phyloP scores from a whole-genome alignment of 2,797 vertebrate species.

The Chelonia mydas region DNA sequence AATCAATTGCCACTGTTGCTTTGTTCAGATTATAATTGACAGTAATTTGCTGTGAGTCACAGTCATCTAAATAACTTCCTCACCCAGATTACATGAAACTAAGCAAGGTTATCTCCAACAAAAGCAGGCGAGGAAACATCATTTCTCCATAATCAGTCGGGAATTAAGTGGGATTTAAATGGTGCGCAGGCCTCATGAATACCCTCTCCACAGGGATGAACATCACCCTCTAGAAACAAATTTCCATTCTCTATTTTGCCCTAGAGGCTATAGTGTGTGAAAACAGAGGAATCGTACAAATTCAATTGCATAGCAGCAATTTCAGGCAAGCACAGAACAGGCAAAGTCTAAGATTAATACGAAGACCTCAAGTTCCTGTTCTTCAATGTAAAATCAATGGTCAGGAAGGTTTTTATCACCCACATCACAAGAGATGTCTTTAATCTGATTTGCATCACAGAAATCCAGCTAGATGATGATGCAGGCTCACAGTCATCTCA shows the following conservation, averaged over 20 bases:
- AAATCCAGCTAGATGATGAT: not conserved
- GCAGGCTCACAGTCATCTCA: not conserved
- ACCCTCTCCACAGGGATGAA: not conserved
- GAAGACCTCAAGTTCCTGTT: not conserved
- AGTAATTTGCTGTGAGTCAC: not conserved
- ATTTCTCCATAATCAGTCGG: not conserved
- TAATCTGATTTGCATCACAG: not conserved
- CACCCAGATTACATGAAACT: not conserved
- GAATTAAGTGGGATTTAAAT: not conserved
- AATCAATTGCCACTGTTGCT: not conserved
- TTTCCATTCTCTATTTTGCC: not conserved
- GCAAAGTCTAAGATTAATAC: not conserved
- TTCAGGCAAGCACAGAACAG: not conserved
- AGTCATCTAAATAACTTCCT: not conserved
- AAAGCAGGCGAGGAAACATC: not conserved
- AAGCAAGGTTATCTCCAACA: not conserved
- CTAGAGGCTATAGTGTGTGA: not conserved
- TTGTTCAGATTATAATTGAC: constrained; percentile 1
- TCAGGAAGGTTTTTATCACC: not conserved
- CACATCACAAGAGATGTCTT: not conserved
- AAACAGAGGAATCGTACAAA: not conserved
- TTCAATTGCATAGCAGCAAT: not conserved
- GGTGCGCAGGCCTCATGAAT: not conserved
- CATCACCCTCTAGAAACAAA: not conserved
- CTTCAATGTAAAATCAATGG: not conserved